Evolutionary conservation across 2,113 vertebrate species (phyloP).

Genomic region (Mastomys natalensis): DNA sequence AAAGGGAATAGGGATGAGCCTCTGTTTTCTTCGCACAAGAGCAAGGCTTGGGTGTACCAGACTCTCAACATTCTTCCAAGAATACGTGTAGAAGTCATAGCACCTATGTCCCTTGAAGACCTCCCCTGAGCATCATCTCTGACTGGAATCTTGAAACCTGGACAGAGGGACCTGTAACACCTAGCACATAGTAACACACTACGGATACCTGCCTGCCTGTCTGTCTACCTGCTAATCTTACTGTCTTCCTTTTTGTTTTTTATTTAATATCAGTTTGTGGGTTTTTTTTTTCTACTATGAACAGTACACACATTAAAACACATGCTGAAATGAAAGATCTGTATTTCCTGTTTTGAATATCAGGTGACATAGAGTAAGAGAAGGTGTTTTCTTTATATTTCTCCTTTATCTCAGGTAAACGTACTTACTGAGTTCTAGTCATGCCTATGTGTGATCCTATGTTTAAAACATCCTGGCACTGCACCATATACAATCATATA

Average conservation of each 20-base stretch:
- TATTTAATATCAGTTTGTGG: background rate
- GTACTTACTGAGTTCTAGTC: background rate
- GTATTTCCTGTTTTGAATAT: constrained; percentile 21
- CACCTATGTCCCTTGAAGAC: background rate
- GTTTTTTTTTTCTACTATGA: background rate
- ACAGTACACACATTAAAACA: background rate
- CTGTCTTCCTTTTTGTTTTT: background rate
- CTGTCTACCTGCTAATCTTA: background rate
- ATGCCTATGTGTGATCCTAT: background rate
- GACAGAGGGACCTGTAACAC: background rate
- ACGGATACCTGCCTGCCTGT: background rate
- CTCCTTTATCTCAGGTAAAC: constrained; percentile 15
- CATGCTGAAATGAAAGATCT: background rate
- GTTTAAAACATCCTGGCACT: background rate
- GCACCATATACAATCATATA: background rate
- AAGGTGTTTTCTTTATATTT: background rate
- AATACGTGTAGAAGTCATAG: background rate
- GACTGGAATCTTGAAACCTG: background rate
- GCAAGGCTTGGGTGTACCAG: background rate
- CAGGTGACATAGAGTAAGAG: background rate
- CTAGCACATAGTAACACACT: background rate
- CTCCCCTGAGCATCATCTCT: background rate
- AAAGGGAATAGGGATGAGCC: background rate
- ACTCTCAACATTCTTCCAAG: background rate
- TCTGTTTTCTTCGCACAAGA: background rate